phyloP scores from a whole-genome alignment of 2,113 vertebrate genomes.

The Protobothrops flavoviridis region DNA sequence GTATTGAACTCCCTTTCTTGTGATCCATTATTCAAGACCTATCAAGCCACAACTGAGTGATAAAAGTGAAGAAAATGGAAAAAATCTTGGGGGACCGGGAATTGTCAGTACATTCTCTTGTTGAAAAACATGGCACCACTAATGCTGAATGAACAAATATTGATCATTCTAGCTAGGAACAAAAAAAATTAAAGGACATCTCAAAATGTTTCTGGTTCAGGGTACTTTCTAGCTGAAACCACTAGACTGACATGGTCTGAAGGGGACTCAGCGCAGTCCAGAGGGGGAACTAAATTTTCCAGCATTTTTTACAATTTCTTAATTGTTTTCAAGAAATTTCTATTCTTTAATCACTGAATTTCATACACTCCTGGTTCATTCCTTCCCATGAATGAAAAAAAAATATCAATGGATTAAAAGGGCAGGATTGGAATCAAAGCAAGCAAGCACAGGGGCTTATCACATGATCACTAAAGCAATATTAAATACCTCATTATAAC shows the following conservation, averaged over 20 bases:
- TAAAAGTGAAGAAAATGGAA: not conserved
- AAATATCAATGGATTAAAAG: not conserved
- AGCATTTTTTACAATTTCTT: no score
- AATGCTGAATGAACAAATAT: not conserved
- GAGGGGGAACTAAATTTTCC: not conserved
- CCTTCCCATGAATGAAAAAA: no score
- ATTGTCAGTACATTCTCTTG: not conserved
- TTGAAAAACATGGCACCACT: not conserved
- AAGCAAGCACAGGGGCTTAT: not conserved
- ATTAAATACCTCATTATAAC: not conserved
- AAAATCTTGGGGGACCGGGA: not conserved
- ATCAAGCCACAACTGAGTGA: not conserved
- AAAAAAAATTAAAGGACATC: not conserved
- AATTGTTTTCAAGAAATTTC: not conserved
- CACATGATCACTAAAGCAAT: not conserved
- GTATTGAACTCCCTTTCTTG: not conserved
- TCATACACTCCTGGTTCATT: not conserved
- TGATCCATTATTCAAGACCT: not conserved
- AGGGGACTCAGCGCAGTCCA: not conserved
- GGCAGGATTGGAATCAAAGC: not conserved
- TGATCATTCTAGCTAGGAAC: not conserved
- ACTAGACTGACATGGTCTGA: not conserved
- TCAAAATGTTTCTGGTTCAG: not conserved
- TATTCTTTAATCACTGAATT: not conserved
- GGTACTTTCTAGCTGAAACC: not conserved